Evolutionary conservation across 2,113 vertebrate species (phyloP).

Genomic region (Aspiorhynchus laticeps): DNA sequence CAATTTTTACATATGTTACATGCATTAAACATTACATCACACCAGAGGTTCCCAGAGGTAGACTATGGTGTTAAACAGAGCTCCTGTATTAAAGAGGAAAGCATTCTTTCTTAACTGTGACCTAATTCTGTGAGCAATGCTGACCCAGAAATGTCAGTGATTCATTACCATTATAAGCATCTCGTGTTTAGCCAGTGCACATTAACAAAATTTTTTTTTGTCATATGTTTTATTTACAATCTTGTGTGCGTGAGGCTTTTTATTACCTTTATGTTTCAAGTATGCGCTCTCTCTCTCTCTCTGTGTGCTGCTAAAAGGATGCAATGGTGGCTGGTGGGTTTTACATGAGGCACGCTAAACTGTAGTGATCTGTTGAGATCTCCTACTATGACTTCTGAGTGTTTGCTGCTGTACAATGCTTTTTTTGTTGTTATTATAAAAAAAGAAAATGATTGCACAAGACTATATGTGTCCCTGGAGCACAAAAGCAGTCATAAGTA

Average conservation of each 20-base stretch:
- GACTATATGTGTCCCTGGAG: no score
- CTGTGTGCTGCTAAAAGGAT: background rate
- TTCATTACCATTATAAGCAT: slow-evolving; percentile 11
- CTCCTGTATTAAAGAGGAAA: slow-evolving; percentile 2
- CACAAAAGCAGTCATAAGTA: no score
- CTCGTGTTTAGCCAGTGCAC: slow-evolving; percentile 2
- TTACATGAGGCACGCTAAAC: background rate
- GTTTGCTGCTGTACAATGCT: background rate
- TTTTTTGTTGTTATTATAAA: no score
- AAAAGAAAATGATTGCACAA: no score
- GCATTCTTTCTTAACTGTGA: slow-evolving; percentile 17
- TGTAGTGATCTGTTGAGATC: background rate
- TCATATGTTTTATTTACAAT: slow-evolving; percentile 48
- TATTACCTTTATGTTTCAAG: background rate
- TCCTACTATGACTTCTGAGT: no score
- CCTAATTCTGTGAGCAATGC: slow-evolving; percentile 12
- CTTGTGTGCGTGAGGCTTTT: background rate
- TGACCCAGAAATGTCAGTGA: slow-evolving; percentile 40
- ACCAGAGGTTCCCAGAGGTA: no score
- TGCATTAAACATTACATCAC: no score
- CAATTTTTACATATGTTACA: no score
- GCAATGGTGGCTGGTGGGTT: no score
- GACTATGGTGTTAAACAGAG: background rate
- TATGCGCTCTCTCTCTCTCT: background rate
- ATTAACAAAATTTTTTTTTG: background rate